Conservation (phyloP, 2,888 invertebrate genomes). For the Dyspetes luteomarginatus region DNA sequence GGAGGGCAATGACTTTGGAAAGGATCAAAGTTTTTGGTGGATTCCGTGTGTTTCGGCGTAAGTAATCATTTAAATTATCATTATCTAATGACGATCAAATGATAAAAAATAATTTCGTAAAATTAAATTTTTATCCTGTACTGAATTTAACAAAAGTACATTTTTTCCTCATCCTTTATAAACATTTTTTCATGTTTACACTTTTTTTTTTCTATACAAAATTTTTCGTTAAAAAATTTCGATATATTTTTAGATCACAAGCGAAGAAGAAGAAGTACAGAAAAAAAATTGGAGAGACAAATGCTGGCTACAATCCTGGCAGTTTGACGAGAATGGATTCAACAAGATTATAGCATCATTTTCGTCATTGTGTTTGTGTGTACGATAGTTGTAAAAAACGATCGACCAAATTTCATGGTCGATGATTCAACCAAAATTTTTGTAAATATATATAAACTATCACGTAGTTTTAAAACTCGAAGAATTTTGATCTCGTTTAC, state of each 20-base stretch:
- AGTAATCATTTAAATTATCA: constrained; percentile 62
- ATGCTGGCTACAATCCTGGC: constrained; percentile 79
- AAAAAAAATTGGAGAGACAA: constrained; percentile 76
- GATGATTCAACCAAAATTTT: constrained; percentile 65
- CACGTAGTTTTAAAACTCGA: background rate
- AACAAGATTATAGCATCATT: constrained; percentile 78
- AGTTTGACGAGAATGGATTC: constrained; percentile 80
- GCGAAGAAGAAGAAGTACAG: constrained; percentile 77
- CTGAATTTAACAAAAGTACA: no score
- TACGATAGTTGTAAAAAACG: constrained; percentile 40
- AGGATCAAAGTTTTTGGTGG: constrained; percentile 92
- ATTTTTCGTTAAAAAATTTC: no score
- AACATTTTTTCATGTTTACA: no score
- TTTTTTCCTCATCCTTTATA: no score
- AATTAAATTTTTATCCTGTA: no score
- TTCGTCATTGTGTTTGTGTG: constrained; percentile 18
- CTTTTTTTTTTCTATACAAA: no score
- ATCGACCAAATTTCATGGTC: constrained; percentile 29
- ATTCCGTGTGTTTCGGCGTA: constrained; percentile 85
- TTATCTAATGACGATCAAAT: no score
- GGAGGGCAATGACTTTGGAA: constrained; percentile 94
- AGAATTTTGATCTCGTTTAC: background rate
- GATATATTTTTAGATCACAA: constrained; percentile 72
- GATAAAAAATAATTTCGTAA: no score
- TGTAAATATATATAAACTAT: constrained; percentile 67